These are phyloP conservation scores for Apomyelois bistriatella DNA, from an alignment of 2,888 invertebrate species.

Conservation along the genomic window DNA sequence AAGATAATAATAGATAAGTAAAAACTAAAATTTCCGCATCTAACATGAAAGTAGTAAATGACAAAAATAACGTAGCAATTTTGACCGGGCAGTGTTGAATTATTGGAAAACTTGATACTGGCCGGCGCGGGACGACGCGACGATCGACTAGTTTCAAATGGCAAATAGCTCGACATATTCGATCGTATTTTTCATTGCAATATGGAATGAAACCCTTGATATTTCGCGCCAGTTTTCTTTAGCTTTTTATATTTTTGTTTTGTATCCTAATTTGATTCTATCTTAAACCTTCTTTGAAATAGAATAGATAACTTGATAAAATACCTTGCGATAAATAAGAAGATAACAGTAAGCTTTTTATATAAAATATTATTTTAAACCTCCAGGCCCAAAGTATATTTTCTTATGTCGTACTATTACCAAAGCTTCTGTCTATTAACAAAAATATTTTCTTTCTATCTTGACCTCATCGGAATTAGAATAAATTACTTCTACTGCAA, in stretches of 20 bases:
- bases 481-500: no score
- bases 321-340: no score
- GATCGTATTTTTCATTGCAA: neutral
- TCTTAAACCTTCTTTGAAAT: no score
- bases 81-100: neutral
- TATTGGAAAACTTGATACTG: neutral
- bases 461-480: no score
- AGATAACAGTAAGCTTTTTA: no score
- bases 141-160: neutral
- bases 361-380: no score
- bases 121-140: neutral
- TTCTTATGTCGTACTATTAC: no score
- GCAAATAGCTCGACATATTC: constrained; percentile 2
- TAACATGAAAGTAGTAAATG: neutral
- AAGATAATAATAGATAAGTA: neutral
- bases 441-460: no score
- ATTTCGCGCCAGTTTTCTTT: neutral
- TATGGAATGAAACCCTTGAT: neutral
- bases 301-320: no score
- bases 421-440: no score
- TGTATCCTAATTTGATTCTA: neutral
- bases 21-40: neutral
- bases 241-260: neutral
- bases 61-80: neutral
- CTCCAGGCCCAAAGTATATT: no score